Percentiles rank a stretch among this genome's conserved stretches.
phyloP scores from a whole-genome alignment of 2,888 invertebrate genomes.

The Brachylomia viminalis region DNA sequence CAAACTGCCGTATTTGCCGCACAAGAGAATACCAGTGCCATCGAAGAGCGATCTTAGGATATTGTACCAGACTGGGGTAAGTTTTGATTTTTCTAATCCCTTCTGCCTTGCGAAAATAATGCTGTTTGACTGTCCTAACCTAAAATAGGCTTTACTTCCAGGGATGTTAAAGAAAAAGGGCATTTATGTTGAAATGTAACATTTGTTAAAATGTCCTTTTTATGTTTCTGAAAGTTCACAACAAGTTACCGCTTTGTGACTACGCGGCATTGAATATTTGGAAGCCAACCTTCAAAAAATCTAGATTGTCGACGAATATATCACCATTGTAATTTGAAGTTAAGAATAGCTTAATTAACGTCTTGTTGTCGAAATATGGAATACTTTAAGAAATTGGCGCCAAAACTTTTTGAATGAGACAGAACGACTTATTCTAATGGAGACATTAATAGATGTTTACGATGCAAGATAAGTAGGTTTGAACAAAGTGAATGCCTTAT shows the following conservation, averaged over 20 bases:
- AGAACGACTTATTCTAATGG: slow-evolving; percentile 21
- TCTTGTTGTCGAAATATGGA: slow-evolving; percentile 31
- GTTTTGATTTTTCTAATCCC: slow-evolving; percentile 72
- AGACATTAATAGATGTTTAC: slow-evolving; percentile 36
- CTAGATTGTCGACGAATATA: slow-evolving; percentile 58
- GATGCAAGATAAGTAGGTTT: slow-evolving; percentile 47
- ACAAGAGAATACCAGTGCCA: slow-evolving; percentile 88
- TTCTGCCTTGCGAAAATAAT: slow-evolving; percentile 34
- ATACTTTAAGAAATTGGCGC: slow-evolving; percentile 50
- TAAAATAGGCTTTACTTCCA: not conserved
- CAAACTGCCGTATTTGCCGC: slow-evolving; percentile 83
- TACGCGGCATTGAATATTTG: slow-evolving; percentile 63
- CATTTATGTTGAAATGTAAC: not conserved
- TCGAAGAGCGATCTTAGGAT: slow-evolving; percentile 91
- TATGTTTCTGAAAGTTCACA: slow-evolving; percentile 51
- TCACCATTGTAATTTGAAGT: slow-evolving; percentile 43
- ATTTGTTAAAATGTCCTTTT: slow-evolving; percentile 10
- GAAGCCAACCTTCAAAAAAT: slow-evolving; percentile 66
- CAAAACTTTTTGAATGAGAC: slow-evolving; percentile 48
- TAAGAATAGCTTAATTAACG: slow-evolving; percentile 39
- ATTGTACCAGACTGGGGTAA: slow-evolving; percentile 94
- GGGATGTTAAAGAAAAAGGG: not conserved
- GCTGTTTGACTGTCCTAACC: not conserved
- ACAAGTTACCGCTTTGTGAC: slow-evolving; percentile 49
- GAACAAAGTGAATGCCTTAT: slow-evolving; percentile 63